Evolutionary conservation across 2,797 vertebrate genomes (phyloP), one percentile per base, ranked within the genome.

Genomic region (Mycteria americana): DNA sequence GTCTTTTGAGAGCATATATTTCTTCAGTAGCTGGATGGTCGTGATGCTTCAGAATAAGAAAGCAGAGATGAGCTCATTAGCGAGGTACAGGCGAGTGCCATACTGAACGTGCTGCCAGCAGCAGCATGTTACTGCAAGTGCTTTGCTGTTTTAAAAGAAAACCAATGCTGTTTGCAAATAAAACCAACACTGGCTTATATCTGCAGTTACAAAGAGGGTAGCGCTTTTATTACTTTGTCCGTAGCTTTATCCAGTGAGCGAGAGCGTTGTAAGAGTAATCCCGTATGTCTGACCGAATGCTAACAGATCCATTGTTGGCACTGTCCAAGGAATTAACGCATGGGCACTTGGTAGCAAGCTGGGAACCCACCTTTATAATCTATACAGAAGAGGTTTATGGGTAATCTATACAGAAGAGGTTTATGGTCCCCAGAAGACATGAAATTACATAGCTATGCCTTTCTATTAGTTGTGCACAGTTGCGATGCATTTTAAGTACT

Each of bases 61-160:
- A 54, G 41, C 35, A 31, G 54, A 56, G 89, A 10, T 25, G 33
- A 37, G 35, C 37, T 15, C 7, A 10, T 56, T 30, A 22, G 68
- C 0, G 9, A 43, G 41, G 56, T 62, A 43, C 18, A 45, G 56
- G 31, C 1, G 3, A 45, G 33, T 12, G 28, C 62, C 5, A 1
- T 35, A 7, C 21, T 7, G 31, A 35, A 60, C 2, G 10, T 41
- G n/a, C 37, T 78, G 74, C 53, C 48, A 54, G 63, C 35, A 77
- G 57, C 43, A n/a, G 31, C 30, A 1, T 9, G 17, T 33, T 63
- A 33, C 76, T 63, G 28, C 35, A 19, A 15, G 23, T 30, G 41
- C 60, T 84, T 51, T 45, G 46, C 54, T 62, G 21, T 79, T 85
- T 43, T 41, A 11, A 46, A 54, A 37, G 68, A 53, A 85, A 60